Base-by-base conservation (phyloP, 2,888 invertebrate genomes). In the Smittia aterrima region DNA sequence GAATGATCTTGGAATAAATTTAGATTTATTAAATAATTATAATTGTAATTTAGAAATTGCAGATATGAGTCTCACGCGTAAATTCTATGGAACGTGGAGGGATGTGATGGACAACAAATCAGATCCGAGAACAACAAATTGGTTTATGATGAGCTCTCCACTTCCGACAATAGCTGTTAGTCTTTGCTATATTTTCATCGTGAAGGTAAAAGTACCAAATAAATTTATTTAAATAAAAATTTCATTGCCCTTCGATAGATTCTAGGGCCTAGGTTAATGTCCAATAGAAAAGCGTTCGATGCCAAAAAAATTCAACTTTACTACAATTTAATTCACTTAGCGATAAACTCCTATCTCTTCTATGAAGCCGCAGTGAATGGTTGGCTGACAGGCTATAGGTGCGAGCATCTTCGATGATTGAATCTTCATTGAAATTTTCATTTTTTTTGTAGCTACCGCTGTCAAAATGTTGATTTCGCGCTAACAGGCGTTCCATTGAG, bases 391-490 rank as follows among this genome's bases (percentile, higher is more conserved):
- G 74, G 86, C 85, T 73, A 72, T 62, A n/a, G n/a, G n/a, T n/a
- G n/a, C n/a, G n/a, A n/a, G n/a, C n/a, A n/a, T n/a, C n/a, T n/a
- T n/a, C n/a, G n/a, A n/a, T n/a, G n/a, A n/a, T n/a, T n/a, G n/a
- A n/a, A n/a, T n/a, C n/a, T n/a, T n/a, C n/a, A n/a, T n/a, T n/a
- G n/a, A n/a, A n/a, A n/a, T n/a, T n/a, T n/a, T n/a, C n/a, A n/a
- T n/a, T n/a, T n/a, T n/a, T n/a, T n/a, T n/a, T n/a, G n/a, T n/a
- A 54, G 87, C 78, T 85, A 88, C 75, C 86, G 87, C 78, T 94
- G 93, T 81, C 90, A 93, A 80, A 92, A 92, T 7, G 91, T 93
- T 22, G 92, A 94, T 82, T 93, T 92, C 81, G 20, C 24, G 1
- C 38, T 62, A 32, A 24, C 16, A 27, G 72, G 72, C 1, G 11